Conservation (phyloP, 1,140 invertebrate species). For the Micrasema minimum region DNA sequence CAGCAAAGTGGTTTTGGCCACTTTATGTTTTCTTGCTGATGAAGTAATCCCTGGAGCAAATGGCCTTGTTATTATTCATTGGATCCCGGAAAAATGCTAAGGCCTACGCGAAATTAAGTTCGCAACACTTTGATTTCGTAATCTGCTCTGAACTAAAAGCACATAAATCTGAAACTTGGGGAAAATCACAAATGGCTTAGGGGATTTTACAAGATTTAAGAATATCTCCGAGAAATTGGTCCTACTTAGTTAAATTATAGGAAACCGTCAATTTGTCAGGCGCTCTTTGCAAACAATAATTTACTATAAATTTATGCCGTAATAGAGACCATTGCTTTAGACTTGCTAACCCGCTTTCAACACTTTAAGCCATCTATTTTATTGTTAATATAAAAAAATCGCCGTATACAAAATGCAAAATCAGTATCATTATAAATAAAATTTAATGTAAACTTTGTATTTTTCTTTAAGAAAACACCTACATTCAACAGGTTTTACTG, state of each 20-base stretch:
- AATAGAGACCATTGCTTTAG: background rate
- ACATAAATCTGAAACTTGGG: slow-evolving; percentile 36
- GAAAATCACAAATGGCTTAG: slow-evolving; percentile 33
- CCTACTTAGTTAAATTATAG: slow-evolving; percentile 14
- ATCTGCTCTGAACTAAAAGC: slow-evolving; percentile 35
- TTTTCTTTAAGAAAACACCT: too few species aligned
- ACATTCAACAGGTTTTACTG: too few species aligned
- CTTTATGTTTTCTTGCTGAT: slow-evolving; percentile 46
- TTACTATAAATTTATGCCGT: background rate
- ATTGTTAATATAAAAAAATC: too few species aligned
- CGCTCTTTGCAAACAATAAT: background rate
- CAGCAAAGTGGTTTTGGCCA: slow-evolving; percentile 39
- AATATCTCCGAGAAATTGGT: background rate
- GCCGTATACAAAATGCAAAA: too few species aligned
- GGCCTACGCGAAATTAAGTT: slow-evolving; percentile 32
- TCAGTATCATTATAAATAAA: too few species aligned
- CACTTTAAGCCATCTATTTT: too few species aligned
- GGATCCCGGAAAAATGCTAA: slow-evolving; percentile 34
- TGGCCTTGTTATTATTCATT: slow-evolving; percentile 47
- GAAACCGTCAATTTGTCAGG: slow-evolving; percentile 3
- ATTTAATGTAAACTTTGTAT: too few species aligned
- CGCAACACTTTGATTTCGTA: slow-evolving; percentile 40
- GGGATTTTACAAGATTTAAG: slow-evolving; percentile 37
- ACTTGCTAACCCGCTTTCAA: background rate
- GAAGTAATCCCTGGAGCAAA: slow-evolving; percentile 40